These are phyloP conservation scores for Diabrotica virgifera DNA, from an alignment of 1,140 invertebrate genomes.

Conservation along the genomic window DNA sequence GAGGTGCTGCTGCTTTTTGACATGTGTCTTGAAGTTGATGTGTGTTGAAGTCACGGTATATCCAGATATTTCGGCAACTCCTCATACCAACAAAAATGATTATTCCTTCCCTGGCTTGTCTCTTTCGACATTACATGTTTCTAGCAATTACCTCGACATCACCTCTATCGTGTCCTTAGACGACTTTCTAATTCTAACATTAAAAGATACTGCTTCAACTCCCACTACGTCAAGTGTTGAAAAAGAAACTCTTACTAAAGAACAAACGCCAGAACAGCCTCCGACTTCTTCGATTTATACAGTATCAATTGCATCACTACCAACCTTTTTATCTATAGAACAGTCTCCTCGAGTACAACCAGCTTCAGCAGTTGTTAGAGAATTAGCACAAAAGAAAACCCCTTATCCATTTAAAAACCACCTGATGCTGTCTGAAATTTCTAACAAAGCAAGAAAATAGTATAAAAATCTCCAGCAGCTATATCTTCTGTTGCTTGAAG, in stretches of 20 bases:
- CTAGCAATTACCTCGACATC: neutral
- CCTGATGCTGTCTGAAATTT: neutral
- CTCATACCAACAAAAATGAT: slow-evolving; percentile 7
- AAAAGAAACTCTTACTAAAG: slow-evolving; percentile 8
- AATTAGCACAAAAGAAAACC: neutral
- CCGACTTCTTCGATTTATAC: slow-evolving; percentile 1
- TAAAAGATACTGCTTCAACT: neutral
- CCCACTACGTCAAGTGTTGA: slow-evolving; percentile 6
- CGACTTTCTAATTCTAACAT: slow-evolving; percentile 8
- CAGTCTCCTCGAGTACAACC: slow-evolving; percentile 1
- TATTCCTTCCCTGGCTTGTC: slow-evolving; percentile 9
- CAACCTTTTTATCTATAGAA: slow-evolving; percentile 2
- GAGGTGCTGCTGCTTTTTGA: too few species aligned
- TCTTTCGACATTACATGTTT: slow-evolving; percentile 11
- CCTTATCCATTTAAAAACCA: neutral
- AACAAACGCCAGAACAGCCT: slow-evolving; percentile 10
- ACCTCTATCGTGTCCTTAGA: slow-evolving; percentile 1
- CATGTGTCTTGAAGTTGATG: too few species aligned
- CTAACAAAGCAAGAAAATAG: slow-evolving; percentile 1
- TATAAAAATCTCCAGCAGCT: neutral
- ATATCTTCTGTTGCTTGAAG: slow-evolving; percentile 7
- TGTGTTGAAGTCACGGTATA: neutral
- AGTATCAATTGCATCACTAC: neutral
- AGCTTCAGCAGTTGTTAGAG: slow-evolving; percentile 5
- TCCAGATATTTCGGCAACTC: slow-evolving; percentile 4